Evolutionary conservation across 2,888 invertebrate species (phyloP), one percentile per base, ranked within the genome.

Genomic region (Exocentrus adspersus): DNA sequence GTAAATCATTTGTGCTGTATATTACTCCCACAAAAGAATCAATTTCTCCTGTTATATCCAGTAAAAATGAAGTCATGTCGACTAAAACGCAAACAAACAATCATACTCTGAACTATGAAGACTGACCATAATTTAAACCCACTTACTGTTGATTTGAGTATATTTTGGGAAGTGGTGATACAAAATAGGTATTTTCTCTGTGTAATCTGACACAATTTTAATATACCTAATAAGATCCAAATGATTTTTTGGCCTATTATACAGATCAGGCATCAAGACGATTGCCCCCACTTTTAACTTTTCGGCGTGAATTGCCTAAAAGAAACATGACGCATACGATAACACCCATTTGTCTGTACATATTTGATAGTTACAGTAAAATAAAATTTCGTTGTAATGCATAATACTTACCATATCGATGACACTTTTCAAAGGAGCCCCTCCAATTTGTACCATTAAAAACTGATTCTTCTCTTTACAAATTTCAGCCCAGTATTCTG

Each of bases 81-180:
- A 81, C 81, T 81, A 67, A 65, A 80, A 80, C 37, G 30, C n/a
- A 65, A 78, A 78, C 52, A 41, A 51, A 63, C n/a, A n/a, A n/a
- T n/a, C n/a, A n/a, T n/a, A n/a, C n/a, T n/a, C n/a, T n/a, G n/a
- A n/a, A n/a, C n/a, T n/a, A n/a, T n/a, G n/a, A n/a, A n/a, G n/a
- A n/a, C n/a, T n/a, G n/a, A n/a, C n/a, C n/a, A n/a, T n/a, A n/a
- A n/a, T n/a, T n/a, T 16, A 51, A 32, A 1, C 28, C 16, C 62
- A 85, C 89, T 88, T 84, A 94, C 94, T 83, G 68, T 89, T 87
- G 37, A 94, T 89, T 64, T 88, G 88, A 28, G 89, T 90, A 80
- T 90, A 87, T 65, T 84, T 84, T 0, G 94, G 94, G 73, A 93
- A 91, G 77, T 95, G 94, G 77, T 95, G 95, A 78, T 94, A 94